Conservation (phyloP, 2,797 vertebrate species). For the Amblyraja radiata region DNA sequence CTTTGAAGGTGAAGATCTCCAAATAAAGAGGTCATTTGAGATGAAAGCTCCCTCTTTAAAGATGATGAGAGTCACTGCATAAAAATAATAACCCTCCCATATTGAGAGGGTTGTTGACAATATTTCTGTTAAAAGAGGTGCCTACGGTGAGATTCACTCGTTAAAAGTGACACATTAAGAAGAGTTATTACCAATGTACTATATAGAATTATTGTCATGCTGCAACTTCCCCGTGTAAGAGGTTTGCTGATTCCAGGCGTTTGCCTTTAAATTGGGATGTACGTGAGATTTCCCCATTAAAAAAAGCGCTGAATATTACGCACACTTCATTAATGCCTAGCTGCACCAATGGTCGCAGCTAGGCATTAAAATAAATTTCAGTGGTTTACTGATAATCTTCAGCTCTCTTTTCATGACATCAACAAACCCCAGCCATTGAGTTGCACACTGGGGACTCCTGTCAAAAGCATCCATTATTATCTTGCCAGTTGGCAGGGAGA, state of each 20-base stretch:
- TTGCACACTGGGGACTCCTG: neutral
- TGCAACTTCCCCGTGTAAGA: neutral
- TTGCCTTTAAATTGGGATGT: too few species aligned
- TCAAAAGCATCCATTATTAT: neutral
- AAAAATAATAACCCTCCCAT: neutral
- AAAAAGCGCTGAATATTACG: neutral
- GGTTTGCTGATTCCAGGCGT: neutral
- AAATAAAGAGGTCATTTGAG: neutral
- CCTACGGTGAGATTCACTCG: neutral
- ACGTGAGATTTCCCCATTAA: neutral
- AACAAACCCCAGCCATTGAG: neutral
- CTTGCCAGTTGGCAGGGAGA: neutral
- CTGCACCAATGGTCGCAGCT: neutral
- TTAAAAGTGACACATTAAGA: neutral
- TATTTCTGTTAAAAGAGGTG: neutral
- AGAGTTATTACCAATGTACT: neutral
- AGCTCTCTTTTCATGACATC: constrained; percentile 7
- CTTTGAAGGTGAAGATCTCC: neutral
- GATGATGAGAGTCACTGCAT: neutral
- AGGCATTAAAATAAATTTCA: neutral
- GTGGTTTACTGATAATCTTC: constrained; percentile 2
- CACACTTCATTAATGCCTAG: neutral
- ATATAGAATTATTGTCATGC: neutral
- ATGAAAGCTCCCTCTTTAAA: neutral
- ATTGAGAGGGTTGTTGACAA: neutral